Evolutionary conservation across 2,113 vertebrate species (phyloP).

Genomic region (Corythaeola cristata): DNA sequence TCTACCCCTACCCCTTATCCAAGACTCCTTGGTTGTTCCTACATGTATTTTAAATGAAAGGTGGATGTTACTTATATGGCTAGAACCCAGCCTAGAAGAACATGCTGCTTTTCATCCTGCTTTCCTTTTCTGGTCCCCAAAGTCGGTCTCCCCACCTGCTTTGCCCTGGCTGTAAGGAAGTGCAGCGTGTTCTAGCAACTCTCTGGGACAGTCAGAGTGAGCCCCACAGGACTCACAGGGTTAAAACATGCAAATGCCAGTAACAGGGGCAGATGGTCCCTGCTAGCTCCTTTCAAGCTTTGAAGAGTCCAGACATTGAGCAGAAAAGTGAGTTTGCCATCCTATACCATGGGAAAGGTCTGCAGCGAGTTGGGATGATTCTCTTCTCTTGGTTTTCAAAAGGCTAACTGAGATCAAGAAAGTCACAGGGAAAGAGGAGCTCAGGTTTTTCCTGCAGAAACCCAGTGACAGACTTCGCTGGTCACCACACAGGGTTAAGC

Average conservation of each 20-base stretch:
- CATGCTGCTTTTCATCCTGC: background rate
- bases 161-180: background rate
- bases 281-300: background rate
- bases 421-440: background rate
- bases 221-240: background rate
- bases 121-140: background rate
- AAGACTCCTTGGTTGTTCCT: background rate
- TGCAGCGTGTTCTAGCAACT: background rate
- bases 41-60: background rate
- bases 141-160: background rate
- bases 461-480: background rate
- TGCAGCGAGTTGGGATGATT: background rate
- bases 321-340: rapidly evolving
- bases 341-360: background rate
- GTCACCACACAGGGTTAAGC: background rate
- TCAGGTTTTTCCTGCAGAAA: background rate
- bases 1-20: background rate
- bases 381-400: background rate
- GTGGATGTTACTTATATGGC: background rate
- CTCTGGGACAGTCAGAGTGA: background rate
- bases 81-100: background rate
- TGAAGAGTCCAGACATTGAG: background rate
- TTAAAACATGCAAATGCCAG: background rate
- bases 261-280: rapidly evolving
- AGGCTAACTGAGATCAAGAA: background rate